Conservation (phyloP, 2,113 vertebrate species). For the Dermatemys mawii region DNA sequence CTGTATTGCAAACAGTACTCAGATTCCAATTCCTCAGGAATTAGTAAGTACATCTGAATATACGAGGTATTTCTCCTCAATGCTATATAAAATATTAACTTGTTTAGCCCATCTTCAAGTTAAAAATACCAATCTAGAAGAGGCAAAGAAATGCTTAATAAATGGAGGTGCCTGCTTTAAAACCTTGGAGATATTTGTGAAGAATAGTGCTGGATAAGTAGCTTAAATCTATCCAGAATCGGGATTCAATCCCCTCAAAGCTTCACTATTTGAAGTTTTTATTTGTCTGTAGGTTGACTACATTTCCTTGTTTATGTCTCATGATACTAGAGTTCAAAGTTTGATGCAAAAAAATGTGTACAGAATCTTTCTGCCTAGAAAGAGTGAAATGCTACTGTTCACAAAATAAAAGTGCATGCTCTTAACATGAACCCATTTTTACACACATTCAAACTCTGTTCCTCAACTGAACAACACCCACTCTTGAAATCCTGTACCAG, state of each 20-base stretch:
- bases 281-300: not conserved
- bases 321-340: not conserved
- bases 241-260: not conserved
- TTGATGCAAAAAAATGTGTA: not conserved
- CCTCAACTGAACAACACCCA: constrained; percentile 66
- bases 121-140: not conserved
- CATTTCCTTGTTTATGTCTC: constrained; percentile 32
- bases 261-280: constrained; percentile 12
- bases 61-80: not conserved
- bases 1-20: constrained; percentile 3
- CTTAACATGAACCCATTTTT: not conserved
- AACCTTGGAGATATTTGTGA: not conserved
- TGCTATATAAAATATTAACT: not conserved
- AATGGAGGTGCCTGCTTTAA: not conserved
- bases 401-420: not conserved
- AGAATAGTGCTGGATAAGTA: accelerated
- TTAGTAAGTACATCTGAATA: not conserved
- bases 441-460: constrained; percentile 14
- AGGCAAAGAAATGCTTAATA: not conserved
- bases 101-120: not conserved
- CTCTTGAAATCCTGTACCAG: constrained; percentile 73
- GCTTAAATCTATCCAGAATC: not conserved
- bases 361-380: constrained; percentile 9
- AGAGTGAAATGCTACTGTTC: constrained; percentile 28
- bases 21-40: not conserved